phyloP scores from a whole-genome alignment of 2,888 invertebrate species.

The Hecatera dysodea region DNA sequence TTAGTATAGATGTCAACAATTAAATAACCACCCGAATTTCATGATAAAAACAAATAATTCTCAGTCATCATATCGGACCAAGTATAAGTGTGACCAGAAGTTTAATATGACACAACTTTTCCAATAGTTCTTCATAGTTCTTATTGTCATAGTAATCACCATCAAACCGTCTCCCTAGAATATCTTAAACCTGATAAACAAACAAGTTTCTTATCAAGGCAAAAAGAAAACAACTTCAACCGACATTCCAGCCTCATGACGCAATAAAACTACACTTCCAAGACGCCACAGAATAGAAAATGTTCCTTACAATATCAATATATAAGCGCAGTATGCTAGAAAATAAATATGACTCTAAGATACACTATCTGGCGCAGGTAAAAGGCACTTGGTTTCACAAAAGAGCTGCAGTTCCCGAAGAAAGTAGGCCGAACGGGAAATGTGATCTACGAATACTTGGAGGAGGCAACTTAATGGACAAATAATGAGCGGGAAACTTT shows the following conservation, averaged over 20 bases:
- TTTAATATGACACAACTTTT: no score
- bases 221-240: background rate
- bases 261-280: slow-evolving; percentile 14
- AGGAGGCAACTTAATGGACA: slow-evolving; percentile 57
- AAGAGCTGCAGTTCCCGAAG: slow-evolving; percentile 73
- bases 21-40: no score
- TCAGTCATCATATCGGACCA: no score
- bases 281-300: slow-evolving; percentile 37
- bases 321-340: slow-evolving; percentile 43
- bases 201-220: no score
- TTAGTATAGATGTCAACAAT: no score
- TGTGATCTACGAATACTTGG: slow-evolving; percentile 47
- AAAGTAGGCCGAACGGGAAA: slow-evolving; percentile 78
- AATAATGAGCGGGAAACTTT: slow-evolving; percentile 20
- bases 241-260: slow-evolving; percentile 24
- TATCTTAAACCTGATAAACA: no score
- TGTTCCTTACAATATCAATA: slow-evolving; percentile 34
- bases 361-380: slow-evolving; percentile 76
- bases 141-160: no score
- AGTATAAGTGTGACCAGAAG: no score
- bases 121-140: no score
- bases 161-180: no score
- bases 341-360: slow-evolving; percentile 65
- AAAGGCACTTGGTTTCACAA: slow-evolving; percentile 81
- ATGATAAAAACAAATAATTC: no score